phyloP scores from a whole-genome alignment of 2,113 vertebrate species.

The Phoxinus phoxinus region DNA sequence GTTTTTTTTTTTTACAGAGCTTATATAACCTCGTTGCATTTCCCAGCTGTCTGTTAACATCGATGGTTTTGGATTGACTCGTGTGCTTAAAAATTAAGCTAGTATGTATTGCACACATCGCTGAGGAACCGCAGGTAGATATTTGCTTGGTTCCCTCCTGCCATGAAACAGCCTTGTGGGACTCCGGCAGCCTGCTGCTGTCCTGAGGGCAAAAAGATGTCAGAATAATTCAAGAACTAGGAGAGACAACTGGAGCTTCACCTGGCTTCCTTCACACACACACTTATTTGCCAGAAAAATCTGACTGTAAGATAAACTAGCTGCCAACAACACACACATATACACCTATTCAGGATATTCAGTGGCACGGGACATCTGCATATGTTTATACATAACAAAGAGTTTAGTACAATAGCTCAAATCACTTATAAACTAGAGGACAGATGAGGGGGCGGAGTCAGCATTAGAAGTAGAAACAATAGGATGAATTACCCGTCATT shows the following conservation, averaged over 20 bases:
- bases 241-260: constrained; percentile 33
- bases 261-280: not conserved
- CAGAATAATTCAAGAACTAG: constrained; percentile 18
- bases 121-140: constrained; percentile 45
- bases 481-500: constrained; percentile 29
- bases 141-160: constrained; percentile 46
- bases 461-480: not conserved
- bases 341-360: constrained; percentile 1
- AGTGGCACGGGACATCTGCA: not conserved
- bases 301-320: constrained; percentile 32
- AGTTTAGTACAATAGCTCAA: not conserved
- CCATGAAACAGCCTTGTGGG: constrained; percentile 42
- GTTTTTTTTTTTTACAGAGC: not conserved
- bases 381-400: constrained; percentile 5
- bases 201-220: constrained; percentile 49
- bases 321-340: not conserved
- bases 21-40: not conserved
- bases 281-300: not conserved
- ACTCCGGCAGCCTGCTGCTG: constrained; percentile 25
- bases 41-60: not conserved
- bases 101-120: not conserved
- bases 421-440: constrained; percentile 7
- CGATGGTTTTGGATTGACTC: not conserved
- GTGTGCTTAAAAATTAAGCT: not conserved
- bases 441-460: not conserved